Percentiles rank a stretch among this genome's conserved stretches.
Conservation (phyloP, 1,140 invertebrate genomes). For the Penaeus vannamei region DNA sequence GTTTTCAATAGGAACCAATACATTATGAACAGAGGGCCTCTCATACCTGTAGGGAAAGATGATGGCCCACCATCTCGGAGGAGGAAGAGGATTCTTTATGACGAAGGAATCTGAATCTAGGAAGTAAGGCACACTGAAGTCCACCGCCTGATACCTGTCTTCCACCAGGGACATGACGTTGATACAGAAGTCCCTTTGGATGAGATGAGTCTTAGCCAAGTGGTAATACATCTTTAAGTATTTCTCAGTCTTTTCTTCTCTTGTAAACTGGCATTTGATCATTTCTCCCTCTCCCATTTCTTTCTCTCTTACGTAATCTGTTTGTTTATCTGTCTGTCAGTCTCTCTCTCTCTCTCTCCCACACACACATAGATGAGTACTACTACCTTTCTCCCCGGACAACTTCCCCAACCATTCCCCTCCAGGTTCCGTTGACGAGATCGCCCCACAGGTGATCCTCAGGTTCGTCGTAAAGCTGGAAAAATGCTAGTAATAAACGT, state of each 20-base stretch:
- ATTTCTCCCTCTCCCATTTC: no score
- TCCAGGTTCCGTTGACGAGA: slow-evolving; percentile 11
- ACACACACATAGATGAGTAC: no score
- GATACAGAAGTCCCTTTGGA: slow-evolving; percentile 46
- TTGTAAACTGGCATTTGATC: no score
- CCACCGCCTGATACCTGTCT: slow-evolving; percentile 46
- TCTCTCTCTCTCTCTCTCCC: no score
- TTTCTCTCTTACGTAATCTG: no score
- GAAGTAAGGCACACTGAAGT: slow-evolving; percentile 54
- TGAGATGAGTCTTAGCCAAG: no score
- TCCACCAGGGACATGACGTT: slow-evolving; percentile 49
- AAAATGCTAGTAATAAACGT: neutral
- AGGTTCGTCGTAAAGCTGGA: slow-evolving; percentile 22
- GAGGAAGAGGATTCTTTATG: slow-evolving; percentile 23
- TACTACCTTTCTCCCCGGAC: neutral
- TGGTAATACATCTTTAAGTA: no score
- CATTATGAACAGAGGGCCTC: neutral
- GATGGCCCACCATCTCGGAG: slow-evolving; percentile 44
- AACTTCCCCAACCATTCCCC: slow-evolving; percentile 23
- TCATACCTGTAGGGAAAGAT: slow-evolving; percentile 35
- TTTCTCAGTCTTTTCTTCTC: no score
- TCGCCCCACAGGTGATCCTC: slow-evolving; percentile 10
- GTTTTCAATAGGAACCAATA: no score
- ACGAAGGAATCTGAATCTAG: slow-evolving; percentile 34
- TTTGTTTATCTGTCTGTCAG: no score